These are phyloP conservation scores for Corythaeola cristata DNA, from an alignment of 2,113 vertebrate genomes.

Conservation along the genomic window DNA sequence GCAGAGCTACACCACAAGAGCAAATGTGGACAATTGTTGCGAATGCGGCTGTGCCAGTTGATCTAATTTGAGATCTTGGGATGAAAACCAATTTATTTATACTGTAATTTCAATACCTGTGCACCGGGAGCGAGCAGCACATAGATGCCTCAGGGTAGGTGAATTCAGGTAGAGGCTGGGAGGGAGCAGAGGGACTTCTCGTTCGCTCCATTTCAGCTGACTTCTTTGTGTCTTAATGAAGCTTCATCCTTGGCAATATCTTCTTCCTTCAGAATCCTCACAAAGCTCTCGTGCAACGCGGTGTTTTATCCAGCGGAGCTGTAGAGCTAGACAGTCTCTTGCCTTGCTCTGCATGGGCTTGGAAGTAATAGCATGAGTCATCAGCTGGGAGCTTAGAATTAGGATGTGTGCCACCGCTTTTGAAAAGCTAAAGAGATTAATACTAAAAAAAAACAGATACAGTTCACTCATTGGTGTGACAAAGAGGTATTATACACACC, in stretches of 20 bases:
- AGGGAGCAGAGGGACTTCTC: background rate
- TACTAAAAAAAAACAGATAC: background rate
- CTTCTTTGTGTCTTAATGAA: background rate
- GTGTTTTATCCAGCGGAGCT: background rate
- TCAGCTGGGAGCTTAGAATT: constrained; percentile 20
- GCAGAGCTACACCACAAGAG: background rate
- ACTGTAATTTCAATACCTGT: background rate
- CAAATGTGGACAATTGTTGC: background rate
- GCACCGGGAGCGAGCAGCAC: background rate
- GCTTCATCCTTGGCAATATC: background rate
- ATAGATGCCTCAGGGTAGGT: background rate
- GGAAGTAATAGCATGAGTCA: constrained; percentile 21
- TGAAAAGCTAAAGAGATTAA: constrained; percentile 38
- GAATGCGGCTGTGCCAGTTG: background rate
- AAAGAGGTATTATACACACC: constrained; percentile 33
- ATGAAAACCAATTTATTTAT: background rate
- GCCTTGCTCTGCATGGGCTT: constrained; percentile 24
- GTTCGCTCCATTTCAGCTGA: background rate
- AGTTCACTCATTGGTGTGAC: constrained; percentile 12
- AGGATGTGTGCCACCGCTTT: background rate
- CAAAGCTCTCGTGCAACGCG: background rate
- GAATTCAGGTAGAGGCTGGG: background rate
- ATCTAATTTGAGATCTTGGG: background rate
- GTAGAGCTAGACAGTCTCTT: background rate
- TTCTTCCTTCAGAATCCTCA: background rate